Evolutionary conservation across 30 jellyfish, hydroid and myxozoan genomes (phyloP), one percentile per base, ranked within the genome.

Genomic region (Pseudorhiza aurosa): DNA sequence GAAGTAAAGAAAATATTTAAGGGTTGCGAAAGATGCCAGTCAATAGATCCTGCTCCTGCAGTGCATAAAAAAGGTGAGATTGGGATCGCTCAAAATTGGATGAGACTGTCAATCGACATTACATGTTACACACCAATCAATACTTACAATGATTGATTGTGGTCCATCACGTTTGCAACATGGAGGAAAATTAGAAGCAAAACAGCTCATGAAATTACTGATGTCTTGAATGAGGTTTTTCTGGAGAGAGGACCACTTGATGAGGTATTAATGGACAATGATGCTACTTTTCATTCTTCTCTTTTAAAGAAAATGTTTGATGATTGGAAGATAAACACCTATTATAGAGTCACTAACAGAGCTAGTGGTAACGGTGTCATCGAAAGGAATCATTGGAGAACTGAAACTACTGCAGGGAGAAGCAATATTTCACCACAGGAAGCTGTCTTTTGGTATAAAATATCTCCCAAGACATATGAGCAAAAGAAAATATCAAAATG

Each of bases 281-380:
- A 53, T 42, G 53, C 71, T 26, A 7, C 71, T 43, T 59, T 59
- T 29, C 76, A 22, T 15, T 43, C 69, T 18, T 26, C 63, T 12
- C 46, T 39, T 17, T 14, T 71, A 2, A 29, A 43, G 45, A 26
- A 71, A 24, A n/a, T 45, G 50, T 31, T 45, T 25, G 58, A 71
- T 31, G 1, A 29, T 19, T 43, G 65, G 71, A 29, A 33, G 63
- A 49, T 71, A 26, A 11, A 9, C 22, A 43, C 40, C 9, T 45
- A 22, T 14, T 71, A 18, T 30, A 2, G 71, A 22, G 69, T 30
- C 26, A 51, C 85, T 12, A 43, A 71, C 71, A 25, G 56, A 18
- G 53, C 85, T 18, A 33, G 71, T 45, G 85, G 85, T 29, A 49
- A 71, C 25, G 85, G 85, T 22, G 36, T 71, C 14, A 24, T 71